Percentiles rank a stretch among this genome's conserved stretches.
Evolutionary conservation across 2,888 invertebrate species (phyloP).

Genomic region (Drosophila barbarae): DNA sequence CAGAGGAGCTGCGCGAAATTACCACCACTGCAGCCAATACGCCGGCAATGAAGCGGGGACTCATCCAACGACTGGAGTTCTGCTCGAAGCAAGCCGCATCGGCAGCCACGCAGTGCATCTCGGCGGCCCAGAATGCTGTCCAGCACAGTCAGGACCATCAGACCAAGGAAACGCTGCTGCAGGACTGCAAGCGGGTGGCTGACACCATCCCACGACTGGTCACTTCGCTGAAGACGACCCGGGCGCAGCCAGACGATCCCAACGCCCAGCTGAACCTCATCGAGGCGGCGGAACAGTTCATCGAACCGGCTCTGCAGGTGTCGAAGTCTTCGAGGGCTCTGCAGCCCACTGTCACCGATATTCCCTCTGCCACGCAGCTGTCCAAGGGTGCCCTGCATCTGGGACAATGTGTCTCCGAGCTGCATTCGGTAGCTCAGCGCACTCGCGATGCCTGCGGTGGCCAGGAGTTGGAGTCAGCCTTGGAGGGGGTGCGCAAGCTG

Average conservation of each 20-base stretch:
- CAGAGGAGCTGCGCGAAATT: constrained; percentile 94
- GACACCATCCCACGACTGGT: constrained; percentile 90
- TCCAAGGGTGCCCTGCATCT: constrained; percentile 78
- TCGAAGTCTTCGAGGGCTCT: constrained; percentile 89
- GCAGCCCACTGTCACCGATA: constrained; percentile 90
- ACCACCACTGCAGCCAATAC: constrained; percentile 91
- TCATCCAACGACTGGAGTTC: constrained; percentile 85
- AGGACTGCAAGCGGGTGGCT: constrained; percentile 87
- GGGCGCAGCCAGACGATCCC: constrained; percentile 85
- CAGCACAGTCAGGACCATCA: constrained; percentile 83
- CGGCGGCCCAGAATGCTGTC: constrained; percentile 91
- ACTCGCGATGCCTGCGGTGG: constrained; percentile 90
- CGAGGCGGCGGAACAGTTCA: constrained; percentile 90
- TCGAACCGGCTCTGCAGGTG: constrained; percentile 87
- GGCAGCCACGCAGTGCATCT: constrained; percentile 94
- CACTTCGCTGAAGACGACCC: constrained; percentile 87
- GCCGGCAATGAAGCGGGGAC: constrained; percentile 86
- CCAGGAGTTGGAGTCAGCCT: constrained; percentile 91
- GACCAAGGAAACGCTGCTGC: constrained; percentile 85
- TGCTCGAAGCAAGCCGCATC: constrained; percentile 92
- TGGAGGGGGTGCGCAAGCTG: constrained; percentile 89
- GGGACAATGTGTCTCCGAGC: constrained; percentile 79
- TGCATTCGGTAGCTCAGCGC: constrained; percentile 83
- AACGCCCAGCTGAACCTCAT: constrained; percentile 90
- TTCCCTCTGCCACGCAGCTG: constrained; percentile 87